These are phyloP conservation scores for Pecten maximus DNA, from an alignment of 2,888 invertebrate genomes.

Conservation along the genomic window DNA sequence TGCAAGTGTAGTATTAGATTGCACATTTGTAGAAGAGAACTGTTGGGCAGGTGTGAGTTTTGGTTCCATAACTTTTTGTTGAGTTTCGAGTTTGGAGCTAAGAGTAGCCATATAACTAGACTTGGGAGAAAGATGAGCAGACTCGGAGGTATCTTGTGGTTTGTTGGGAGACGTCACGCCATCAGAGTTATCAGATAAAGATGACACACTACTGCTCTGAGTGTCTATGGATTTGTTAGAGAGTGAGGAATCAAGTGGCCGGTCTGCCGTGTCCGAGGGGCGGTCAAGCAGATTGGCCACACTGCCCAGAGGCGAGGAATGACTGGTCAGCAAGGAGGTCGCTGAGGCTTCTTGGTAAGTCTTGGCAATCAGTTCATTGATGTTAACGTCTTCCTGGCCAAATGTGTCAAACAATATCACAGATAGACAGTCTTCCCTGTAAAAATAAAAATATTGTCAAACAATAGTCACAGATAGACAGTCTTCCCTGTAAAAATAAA, in stretches of 20 bases:
- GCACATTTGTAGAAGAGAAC: slow-evolving; percentile 20
- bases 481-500: no score
- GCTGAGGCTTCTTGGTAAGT: slow-evolving; percentile 56
- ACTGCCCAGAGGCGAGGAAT: slow-evolving; percentile 38
- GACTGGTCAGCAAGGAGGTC: slow-evolving; percentile 39
- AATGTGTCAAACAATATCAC: slow-evolving; percentile 73
- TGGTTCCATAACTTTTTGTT: neutral
- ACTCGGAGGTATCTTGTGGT: neutral
- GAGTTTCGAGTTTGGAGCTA: neutral
- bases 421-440: slow-evolving; percentile 67
- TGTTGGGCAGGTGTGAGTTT: neutral
- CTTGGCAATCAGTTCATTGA: slow-evolving; percentile 66
- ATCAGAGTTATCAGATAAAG: slow-evolving; percentile 37
- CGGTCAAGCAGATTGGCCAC: slow-evolving; percentile 26
- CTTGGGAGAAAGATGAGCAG: neutral
- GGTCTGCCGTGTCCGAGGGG: slow-evolving; percentile 42
- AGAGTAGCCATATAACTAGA: neutral
- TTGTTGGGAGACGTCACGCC: neutral
- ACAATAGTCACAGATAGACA: no score
- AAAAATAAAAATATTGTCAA: slow-evolving; percentile 44
- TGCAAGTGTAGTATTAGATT: neutral
- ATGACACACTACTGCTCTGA: slow-evolving; percentile 35
- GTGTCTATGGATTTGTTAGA: neutral
- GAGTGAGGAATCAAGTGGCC: neutral
- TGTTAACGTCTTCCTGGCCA: slow-evolving; percentile 69